Base-by-base conservation (phyloP, 2,113 vertebrate genomes). In the Aphyosemion australe region DNA sequence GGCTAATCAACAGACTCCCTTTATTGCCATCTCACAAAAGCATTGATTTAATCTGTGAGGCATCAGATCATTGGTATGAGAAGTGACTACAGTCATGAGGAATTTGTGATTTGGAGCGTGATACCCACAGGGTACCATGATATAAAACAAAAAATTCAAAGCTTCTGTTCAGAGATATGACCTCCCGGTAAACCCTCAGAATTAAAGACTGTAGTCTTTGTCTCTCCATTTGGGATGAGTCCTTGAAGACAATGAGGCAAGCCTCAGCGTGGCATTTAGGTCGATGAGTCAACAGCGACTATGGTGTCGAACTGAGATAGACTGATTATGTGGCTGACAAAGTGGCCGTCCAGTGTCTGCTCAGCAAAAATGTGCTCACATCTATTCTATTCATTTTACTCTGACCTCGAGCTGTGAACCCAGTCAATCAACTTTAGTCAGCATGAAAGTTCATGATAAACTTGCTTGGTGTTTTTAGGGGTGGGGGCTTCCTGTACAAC, bases 21-120 rank as follows among this genome's bases (percentile, higher is more conserved):
- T 84, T 65, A 83, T 84, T 84, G 78, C 87, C 69, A 67, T 60
- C 59, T 80, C 83, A 88, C 85, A 88, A 83, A 87, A 89, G 89
- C 71, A 6, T 88, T 77, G 85, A 88, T 91, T 86, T 87, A 79
- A 89, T 87, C 87, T 80, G 75, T 32, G 48, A 67, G 72, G 85
- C 81, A 80, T 78, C 80, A 72, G 73, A 74, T 79, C 82, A 69
- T 66, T 62, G 74, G 77, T 67, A 87, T 83, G 83, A 78, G 69
- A 64, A 54, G 61, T 89, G 89, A 91, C 82, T 84, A 39, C 43
- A 77, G 56, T 70, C 65, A 59, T 70, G 32, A 67, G 80, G 87
- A 90, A 90, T 91, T 78, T 47, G 66, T 76, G 82, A 84, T 90
- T 74, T 61, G 61, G 72, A 49, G 69, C 49, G 80, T 70, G 79